Evolutionary conservation across 2,888 invertebrate species (phyloP).

Genomic region (Craniophora ligustri): DNA sequence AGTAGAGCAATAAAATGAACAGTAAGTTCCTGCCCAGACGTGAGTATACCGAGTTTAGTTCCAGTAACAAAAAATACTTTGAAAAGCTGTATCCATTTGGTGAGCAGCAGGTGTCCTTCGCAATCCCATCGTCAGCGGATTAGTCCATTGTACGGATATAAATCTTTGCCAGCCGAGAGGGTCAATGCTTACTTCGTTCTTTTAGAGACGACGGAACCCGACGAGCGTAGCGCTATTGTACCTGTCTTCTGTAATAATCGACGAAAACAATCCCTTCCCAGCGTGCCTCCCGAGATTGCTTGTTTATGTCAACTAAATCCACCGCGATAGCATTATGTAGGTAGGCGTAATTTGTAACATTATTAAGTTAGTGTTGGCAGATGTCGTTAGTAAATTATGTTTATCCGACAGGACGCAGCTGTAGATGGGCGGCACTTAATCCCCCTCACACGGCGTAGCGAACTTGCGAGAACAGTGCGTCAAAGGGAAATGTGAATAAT

Average conservation of each 20-base stretch:
- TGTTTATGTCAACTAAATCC: slow-evolving; percentile 60
- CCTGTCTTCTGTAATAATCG: slow-evolving; percentile 61
- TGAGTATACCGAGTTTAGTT: slow-evolving; percentile 47
- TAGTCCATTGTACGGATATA: slow-evolving; percentile 80
- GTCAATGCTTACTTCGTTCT: slow-evolving; percentile 71
- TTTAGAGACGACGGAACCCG: slow-evolving; percentile 58
- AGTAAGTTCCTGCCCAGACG: slow-evolving; percentile 30
- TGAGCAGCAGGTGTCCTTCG: slow-evolving; percentile 81
- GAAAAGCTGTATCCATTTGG: slow-evolving; percentile 75
- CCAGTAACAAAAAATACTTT: slow-evolving; percentile 56
- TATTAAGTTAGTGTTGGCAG: slow-evolving; percentile 78
- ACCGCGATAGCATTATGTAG: slow-evolving; percentile 61
- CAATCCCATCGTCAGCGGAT: slow-evolving; percentile 83
- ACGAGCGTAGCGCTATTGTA: slow-evolving; percentile 40
- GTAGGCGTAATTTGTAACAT: slow-evolving; percentile 68
- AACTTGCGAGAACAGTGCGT: slow-evolving; percentile 68
- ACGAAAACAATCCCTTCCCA: slow-evolving; percentile 54
- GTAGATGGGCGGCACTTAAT: slow-evolving; percentile 75
- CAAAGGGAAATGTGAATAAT: slow-evolving; percentile 79
- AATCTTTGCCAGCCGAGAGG: slow-evolving; percentile 70
- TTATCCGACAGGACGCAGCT: slow-evolving; percentile 81
- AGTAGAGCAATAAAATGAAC: slow-evolving; percentile 44
- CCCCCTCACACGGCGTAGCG: slow-evolving; percentile 68
- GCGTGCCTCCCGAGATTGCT: slow-evolving; percentile 55
- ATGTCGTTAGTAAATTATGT: slow-evolving; percentile 83